A percentile compares a stretch with the other conserved stretches of the same genome.
Evolutionary conservation across 2,888 invertebrate genomes (phyloP).

Genomic region (Molanna angustata): DNA sequence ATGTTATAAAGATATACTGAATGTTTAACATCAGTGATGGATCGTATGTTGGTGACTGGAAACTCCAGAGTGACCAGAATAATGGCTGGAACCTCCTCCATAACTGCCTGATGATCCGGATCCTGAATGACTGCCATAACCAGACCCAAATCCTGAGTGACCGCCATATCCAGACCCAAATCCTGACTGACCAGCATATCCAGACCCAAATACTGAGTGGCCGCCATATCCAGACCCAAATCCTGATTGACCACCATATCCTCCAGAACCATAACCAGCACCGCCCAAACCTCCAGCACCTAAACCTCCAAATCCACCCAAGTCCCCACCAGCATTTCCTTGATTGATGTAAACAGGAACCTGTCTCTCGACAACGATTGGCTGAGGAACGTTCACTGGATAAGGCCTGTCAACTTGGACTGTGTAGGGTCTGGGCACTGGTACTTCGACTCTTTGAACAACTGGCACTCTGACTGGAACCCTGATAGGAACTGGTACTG

Average conservation of each 20-base stretch:
- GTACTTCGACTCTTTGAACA: conserved; percentile 23
- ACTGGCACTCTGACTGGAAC: conserved; percentile 25
- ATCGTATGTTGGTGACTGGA: not conserved
- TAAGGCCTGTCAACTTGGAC: conserved; percentile 26
- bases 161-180: not conserved
- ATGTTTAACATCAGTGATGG: not conserved
- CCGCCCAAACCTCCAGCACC: conserved; percentile 34
- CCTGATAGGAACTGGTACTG: conserved; percentile 27
- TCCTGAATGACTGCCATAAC: too few species aligned
- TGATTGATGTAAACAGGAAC: conserved; percentile 22
- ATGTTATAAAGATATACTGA: too few species aligned
- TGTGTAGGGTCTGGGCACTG: conserved; percentile 25
- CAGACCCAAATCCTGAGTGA: not conserved
- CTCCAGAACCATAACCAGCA: conserved; percentile 38
- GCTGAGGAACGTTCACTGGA: conserved; percentile 17
- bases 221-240: conserved; percentile 25
- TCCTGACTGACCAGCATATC: not conserved
- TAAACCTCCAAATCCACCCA: conserved; percentile 38
- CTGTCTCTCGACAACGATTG: conserved; percentile 25
- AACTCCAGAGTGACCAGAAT: not conserved
- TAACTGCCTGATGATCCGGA: too few species aligned
- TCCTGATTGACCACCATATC: not conserved
- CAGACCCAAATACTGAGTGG: conserved; percentile 4
- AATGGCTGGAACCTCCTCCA: not conserved
- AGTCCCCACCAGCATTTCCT: conserved; percentile 26